Percentiles rank a stretch among this genome's conserved stretches.
Conservation (phyloP, 23 tunicate species). For the Styela plicata region DNA sequence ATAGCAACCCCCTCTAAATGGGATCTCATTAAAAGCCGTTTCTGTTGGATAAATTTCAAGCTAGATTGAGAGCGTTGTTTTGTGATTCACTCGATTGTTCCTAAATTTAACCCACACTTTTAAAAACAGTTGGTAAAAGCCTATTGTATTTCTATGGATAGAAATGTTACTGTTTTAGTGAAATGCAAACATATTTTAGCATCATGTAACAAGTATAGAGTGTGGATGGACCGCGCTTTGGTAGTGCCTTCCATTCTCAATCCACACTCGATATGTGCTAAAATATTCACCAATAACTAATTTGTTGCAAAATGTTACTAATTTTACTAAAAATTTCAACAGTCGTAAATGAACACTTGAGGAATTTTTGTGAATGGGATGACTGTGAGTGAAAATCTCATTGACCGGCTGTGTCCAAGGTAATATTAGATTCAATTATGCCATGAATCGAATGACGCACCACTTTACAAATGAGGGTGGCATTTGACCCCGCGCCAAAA, state of each 20-base stretch:
- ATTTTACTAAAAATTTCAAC: no score
- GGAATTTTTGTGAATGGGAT: not conserved
- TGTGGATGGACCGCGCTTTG: no score
- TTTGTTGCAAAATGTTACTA: no score
- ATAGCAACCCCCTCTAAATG: no score
- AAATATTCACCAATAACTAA: no score
- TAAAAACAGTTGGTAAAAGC: no score
- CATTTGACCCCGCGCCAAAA: not conserved
- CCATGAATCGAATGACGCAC: not conserved
- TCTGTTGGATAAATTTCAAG: not conserved
- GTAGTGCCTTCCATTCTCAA: no score
- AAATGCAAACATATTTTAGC: no score
- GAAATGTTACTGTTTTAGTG: no score
- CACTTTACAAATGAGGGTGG: not conserved
- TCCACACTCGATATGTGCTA: no score
- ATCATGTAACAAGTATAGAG: no score
- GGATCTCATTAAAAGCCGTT: not conserved
- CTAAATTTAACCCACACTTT: not conserved
- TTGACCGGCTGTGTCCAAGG: not conserved
- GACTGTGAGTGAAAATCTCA: not conserved
- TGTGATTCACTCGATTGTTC: not conserved
- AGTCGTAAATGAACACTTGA: not conserved
- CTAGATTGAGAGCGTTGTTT: not conserved
- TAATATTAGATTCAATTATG: not conserved
- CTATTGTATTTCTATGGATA: no score